Percentiles rank a stretch among this genome's conserved stretches.
phyloP scores from a whole-genome alignment of 2,113 vertebrate species.

The Oxygymnocypris stewartii region DNA sequence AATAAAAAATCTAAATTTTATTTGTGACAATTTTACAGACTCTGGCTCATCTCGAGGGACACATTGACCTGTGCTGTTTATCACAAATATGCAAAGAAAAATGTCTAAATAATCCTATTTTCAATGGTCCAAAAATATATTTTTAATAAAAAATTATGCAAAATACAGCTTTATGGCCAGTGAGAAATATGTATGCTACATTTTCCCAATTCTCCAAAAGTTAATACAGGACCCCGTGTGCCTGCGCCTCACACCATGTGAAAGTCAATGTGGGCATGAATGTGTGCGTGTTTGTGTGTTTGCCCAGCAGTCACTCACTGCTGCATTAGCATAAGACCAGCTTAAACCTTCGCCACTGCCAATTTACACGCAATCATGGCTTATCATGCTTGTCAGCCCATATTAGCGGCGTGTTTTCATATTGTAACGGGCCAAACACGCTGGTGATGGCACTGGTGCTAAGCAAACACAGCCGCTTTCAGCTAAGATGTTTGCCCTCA shows the following conservation, averaged over 20 bases:
- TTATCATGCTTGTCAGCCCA: slow-evolving; percentile 74
- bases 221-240: background rate
- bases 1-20: background rate
- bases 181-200: background rate
- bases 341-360: slow-evolving; percentile 74
- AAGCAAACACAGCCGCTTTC: slow-evolving; percentile 32
- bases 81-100: background rate
- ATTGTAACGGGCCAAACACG: slow-evolving; percentile 52
- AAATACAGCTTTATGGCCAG: background rate
- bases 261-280: slow-evolving; percentile 39
- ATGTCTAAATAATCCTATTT: background rate
- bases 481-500: slow-evolving; percentile 8
- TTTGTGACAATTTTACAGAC: background rate
- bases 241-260: background rate
- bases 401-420: slow-evolving; percentile 75
- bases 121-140: slow-evolving; percentile 22
- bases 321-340: slow-evolving; percentile 75
- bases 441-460: slow-evolving; percentile 25
- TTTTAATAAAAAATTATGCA: background rate
- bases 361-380: slow-evolving; percentile 75
- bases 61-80: background rate
- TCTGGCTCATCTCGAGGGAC: slow-evolving; percentile 5
- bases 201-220: background rate
- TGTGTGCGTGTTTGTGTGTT: slow-evolving; percentile 61
- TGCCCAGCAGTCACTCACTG: slow-evolving; percentile 69